phyloP scores from a whole-genome alignment of 1,140 invertebrate genomes.

The Yoshiicerus persimilis region DNA sequence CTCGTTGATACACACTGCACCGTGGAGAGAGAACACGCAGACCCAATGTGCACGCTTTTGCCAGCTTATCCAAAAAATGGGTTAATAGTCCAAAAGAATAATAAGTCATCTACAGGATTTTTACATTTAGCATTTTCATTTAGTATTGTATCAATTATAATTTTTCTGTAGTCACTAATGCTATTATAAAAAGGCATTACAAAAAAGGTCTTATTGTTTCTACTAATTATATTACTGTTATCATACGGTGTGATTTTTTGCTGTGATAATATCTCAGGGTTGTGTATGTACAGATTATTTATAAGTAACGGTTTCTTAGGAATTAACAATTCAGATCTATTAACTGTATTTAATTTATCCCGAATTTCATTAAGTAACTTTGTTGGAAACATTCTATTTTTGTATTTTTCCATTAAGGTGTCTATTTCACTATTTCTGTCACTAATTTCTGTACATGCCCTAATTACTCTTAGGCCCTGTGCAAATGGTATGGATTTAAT shows the following conservation, averaged over 20 bases:
- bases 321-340: background rate
- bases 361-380: background rate
- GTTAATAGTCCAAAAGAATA: too few species aligned
- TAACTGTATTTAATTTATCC: background rate
- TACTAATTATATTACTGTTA: background rate
- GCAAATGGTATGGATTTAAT: background rate
- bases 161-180: background rate
- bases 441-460: background rate
- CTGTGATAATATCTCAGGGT: background rate
- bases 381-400: background rate
- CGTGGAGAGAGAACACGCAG: too few species aligned
- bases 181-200: background rate
- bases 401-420: background rate
- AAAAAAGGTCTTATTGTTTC: background rate
- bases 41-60: too few species aligned
- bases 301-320: background rate
- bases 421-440: background rate
- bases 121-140: background rate
- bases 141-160: background rate
- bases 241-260: background rate
- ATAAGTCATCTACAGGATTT: too few species aligned
- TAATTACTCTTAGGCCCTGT: background rate
- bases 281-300: background rate
- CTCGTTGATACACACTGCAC: too few species aligned
- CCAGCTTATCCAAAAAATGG: too few species aligned